Evolutionary conservation across 2,797 vertebrate species (phyloP).

Genomic region (Rhincodon typus): DNA sequence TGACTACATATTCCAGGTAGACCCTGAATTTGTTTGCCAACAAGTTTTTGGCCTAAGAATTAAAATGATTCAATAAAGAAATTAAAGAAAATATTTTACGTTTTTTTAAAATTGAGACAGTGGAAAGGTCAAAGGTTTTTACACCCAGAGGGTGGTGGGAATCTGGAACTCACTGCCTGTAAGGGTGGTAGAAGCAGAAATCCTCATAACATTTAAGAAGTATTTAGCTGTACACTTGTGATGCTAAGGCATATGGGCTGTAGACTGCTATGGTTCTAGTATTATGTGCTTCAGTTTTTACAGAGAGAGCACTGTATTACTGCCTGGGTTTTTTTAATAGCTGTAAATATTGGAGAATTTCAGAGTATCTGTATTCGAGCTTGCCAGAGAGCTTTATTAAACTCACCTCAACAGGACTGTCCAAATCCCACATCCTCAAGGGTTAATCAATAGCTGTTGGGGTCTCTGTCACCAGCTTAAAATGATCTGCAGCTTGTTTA

Average conservation of each 20-base stretch:
- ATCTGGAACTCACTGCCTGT: too few species aligned
- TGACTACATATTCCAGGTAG: too few species aligned
- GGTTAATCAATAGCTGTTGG: not conserved
- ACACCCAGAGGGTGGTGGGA: too few species aligned
- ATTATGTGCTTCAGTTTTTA: not conserved
- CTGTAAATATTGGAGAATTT: not conserved
- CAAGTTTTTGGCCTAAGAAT: not conserved
- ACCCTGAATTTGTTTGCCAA: not conserved
- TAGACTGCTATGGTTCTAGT: not conserved
- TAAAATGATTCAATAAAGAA: not conserved
- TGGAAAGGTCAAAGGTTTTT: not conserved
- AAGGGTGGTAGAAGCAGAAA: too few species aligned
- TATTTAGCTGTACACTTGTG: too few species aligned
- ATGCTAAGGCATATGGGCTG: too few species aligned
- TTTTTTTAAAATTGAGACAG: not conserved
- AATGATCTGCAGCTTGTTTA: not conserved
- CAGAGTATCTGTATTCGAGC: not conserved
- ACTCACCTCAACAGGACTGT: not conserved
- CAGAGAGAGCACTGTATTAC: not conserved
- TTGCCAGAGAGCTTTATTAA: not conserved
- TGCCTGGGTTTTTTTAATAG: not conserved
- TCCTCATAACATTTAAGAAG: too few species aligned
- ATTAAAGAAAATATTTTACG: not conserved
- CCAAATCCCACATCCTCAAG: not conserved
- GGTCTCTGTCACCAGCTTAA: not conserved